Evolutionary conservation across 2,888 invertebrate species (phyloP), one percentile per base, ranked within the genome.

Genomic region (Encarsia formosa): DNA sequence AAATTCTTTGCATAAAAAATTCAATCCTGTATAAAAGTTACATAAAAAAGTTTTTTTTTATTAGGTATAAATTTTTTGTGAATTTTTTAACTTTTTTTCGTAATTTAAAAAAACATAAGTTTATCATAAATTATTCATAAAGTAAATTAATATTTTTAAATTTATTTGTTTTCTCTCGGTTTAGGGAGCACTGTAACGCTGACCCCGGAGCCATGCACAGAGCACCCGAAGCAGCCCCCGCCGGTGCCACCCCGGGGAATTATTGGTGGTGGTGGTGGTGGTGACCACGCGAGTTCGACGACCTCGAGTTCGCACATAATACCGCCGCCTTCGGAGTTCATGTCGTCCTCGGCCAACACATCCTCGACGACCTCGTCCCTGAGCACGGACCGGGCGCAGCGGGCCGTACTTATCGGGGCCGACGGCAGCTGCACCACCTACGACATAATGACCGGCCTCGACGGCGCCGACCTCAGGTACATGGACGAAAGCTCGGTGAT

Each of bases 401-500:
- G 42, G 4, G 22, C 45, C 24, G n/a, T 38, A 58, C 26, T 58
- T 57, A 31, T 60, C 38, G 35, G 54, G 53, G 50, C 59, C 52
- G 35, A 63, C 59, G 34, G 75, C 80, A 16, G 77, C 76, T 45
- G 69, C 73, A 16, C 29, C 29, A 84, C 85, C 31, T 90, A 85
- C 65, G 91, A 91, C 69, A 80, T 89, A 55, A 77, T 92, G 54
- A 81, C 85, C 18, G 86, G 86, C 43, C 78, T 91, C 74, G 91
- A 91, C 68, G 87, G 87, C 55, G 88, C 88, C n/a, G 92, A 93
- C 74, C 76, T 93, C 47, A 82, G 88, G 40, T 93, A 83, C 73
- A 92, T 93, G 92, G 93, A 93, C 70, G 92, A 93, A 70, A 91
- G 91, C 72, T 91, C 91, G 23, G 82, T 91, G 37, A 85, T 86